phyloP scores from a whole-genome alignment of 1,140 invertebrate genomes.

The Conus betulinus region DNA sequence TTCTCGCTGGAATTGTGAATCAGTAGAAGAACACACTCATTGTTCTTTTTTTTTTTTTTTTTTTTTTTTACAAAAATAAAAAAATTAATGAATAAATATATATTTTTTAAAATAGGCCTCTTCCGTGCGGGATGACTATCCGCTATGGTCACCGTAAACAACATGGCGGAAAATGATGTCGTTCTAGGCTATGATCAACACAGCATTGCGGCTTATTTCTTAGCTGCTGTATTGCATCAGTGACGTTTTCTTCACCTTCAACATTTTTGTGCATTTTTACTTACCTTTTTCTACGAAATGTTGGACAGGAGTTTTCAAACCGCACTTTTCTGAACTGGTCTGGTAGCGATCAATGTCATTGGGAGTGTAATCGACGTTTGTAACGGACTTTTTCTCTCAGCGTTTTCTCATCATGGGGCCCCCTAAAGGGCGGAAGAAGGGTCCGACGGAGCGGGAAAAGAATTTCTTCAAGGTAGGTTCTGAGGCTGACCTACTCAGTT shows the following conservation, averaged over 20 bases:
- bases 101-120: background rate
- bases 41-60: too few species aligned
- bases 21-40: too few species aligned
- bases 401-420: background rate
- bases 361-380: background rate
- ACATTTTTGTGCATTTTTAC: too few species aligned
- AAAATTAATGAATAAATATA: too few species aligned
- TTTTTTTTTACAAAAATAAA: too few species aligned
- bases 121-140: background rate
- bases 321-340: background rate
- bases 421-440: constrained; percentile 4
- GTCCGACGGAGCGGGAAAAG: constrained; percentile 19
- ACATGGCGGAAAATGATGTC: background rate
- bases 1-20: too few species aligned
- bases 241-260: background rate
- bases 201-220: too few species aligned
- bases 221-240: background rate
- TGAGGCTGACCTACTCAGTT: background rate
- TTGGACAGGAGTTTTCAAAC: background rate
- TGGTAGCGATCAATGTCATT: background rate
- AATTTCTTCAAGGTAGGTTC: constrained; percentile 26
- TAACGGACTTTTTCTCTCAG: background rate
- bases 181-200: background rate
- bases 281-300: too few species aligned
- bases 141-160: constrained; percentile 31